Conservation (phyloP, 2,888 invertebrate genomes). For the Anoncus sp. region DNA sequence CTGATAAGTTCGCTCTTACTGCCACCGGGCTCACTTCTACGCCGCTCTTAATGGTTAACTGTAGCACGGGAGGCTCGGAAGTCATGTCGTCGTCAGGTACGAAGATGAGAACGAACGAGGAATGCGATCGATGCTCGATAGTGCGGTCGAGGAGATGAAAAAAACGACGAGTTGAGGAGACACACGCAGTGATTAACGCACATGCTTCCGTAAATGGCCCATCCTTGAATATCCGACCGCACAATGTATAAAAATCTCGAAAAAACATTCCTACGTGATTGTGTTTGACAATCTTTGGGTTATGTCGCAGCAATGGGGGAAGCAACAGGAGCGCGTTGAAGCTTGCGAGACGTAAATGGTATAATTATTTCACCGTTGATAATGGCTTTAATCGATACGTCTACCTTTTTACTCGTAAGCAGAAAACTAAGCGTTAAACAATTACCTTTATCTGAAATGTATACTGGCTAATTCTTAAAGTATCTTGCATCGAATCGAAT, state of each 20-base stretch:
- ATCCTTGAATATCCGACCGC: neutral
- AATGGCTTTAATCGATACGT: too few relatives aligned
- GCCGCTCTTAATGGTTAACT: conserved; percentile 48
- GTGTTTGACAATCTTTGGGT: too few relatives aligned
- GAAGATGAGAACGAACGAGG: conserved; percentile 40
- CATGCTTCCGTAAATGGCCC: neutral
- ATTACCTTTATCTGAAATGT: too few relatives aligned
- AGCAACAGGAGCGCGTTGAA: too few relatives aligned
- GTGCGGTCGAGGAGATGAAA: conserved; percentile 13
- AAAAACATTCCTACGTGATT: neutral
- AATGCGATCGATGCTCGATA: conserved; percentile 57
- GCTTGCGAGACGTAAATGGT: too few relatives aligned
- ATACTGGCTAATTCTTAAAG: too few relatives aligned
- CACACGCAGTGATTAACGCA: neutral
- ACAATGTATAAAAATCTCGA: neutral
- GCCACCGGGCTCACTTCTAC: conserved; percentile 38
- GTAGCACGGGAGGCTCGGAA: conserved; percentile 63
- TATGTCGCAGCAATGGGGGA: too few relatives aligned
- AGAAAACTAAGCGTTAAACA: too few relatives aligned
- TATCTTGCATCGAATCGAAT: too few relatives aligned
- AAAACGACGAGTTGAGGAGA: neutral
- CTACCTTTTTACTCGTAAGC: too few relatives aligned
- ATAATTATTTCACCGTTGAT: too few relatives aligned
- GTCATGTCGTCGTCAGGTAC: conserved; percentile 49
- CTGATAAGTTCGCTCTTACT: conserved; percentile 62